These are phyloP conservation scores for Cetoscarus ocellatus DNA, from an alignment of 2,797 vertebrate genomes.

Conservation along the genomic window DNA sequence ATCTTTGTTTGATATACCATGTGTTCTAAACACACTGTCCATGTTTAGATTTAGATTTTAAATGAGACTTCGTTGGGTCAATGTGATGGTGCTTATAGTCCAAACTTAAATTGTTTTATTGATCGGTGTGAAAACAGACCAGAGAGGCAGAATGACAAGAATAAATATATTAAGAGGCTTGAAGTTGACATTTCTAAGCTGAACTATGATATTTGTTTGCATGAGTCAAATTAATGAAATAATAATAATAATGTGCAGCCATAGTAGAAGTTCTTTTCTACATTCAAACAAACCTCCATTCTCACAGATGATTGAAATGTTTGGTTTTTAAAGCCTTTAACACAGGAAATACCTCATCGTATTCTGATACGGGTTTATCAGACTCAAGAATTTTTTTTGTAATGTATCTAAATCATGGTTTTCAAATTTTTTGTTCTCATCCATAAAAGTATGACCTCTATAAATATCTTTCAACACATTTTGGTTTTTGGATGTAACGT, in stretches of 20 bases:
- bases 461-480: no score
- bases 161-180: background rate
- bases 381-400: no score
- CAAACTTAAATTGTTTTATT: constrained; percentile 40
- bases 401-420: no score
- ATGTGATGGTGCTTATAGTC: constrained; percentile 59
- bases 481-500: no score
- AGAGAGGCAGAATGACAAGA: constrained; percentile 13
- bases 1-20: constrained; percentile 56
- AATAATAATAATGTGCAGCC: constrained; percentile 42
- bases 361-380: background rate
- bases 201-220: background rate
- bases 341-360: background rate
- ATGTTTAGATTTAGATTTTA: constrained; percentile 47
- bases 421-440: no score
- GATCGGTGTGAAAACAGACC: constrained; percentile 32
- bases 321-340: background rate
- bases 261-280: constrained; percentile 48
- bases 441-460: no score
- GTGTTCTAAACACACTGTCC: constrained; percentile 76
- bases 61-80: constrained; percentile 70
- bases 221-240: background rate
- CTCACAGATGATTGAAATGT: background rate
- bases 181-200: background rate
- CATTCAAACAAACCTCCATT: background rate